phyloP scores from a whole-genome alignment of 2,113 vertebrate species.

The Bufo bufo region DNA sequence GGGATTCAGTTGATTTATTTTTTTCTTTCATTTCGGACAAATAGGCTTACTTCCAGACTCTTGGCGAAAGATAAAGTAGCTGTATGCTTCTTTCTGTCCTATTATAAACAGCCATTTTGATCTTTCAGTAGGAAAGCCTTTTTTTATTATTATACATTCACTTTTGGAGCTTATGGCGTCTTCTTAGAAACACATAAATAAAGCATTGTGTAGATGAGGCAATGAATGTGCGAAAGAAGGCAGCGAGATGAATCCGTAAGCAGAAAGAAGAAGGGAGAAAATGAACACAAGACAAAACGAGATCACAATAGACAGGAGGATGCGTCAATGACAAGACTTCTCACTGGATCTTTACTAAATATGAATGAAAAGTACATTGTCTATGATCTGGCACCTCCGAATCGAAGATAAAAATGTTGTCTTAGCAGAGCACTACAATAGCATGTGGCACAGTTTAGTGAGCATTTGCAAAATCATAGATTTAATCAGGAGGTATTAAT shows the following conservation, averaged over 20 bases:
- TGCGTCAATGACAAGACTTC: background rate
- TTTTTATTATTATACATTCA: slow-evolving; percentile 51
- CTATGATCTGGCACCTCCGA: background rate
- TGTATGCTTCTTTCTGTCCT: slow-evolving; percentile 1
- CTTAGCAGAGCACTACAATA: background rate
- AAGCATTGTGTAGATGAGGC: slow-evolving; percentile 25
- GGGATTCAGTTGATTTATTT: slow-evolving; percentile 34
- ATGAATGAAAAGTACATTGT: background rate
- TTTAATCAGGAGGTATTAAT: slow-evolving; percentile 30
- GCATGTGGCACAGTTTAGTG: background rate
- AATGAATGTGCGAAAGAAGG: background rate
- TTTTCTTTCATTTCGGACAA: slow-evolving; percentile 24
- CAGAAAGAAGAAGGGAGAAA: background rate
- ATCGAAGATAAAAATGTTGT: background rate
- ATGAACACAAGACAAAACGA: background rate
- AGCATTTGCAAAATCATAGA: slow-evolving; percentile 2
- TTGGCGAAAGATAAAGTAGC: slow-evolving; percentile 33
- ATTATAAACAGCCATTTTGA: slow-evolving; percentile 34
- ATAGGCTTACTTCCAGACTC: slow-evolving; percentile 32
- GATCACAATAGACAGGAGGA: background rate
- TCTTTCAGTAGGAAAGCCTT: slow-evolving; percentile 22
- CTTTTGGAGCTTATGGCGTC: background rate
- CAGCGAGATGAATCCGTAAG: slow-evolving; percentile 5
- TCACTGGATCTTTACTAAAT: background rate
- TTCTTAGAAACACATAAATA: slow-evolving; percentile 46